Conservation (phyloP, 2,888 invertebrate species). For the Lepidochitona cinerea region DNA sequence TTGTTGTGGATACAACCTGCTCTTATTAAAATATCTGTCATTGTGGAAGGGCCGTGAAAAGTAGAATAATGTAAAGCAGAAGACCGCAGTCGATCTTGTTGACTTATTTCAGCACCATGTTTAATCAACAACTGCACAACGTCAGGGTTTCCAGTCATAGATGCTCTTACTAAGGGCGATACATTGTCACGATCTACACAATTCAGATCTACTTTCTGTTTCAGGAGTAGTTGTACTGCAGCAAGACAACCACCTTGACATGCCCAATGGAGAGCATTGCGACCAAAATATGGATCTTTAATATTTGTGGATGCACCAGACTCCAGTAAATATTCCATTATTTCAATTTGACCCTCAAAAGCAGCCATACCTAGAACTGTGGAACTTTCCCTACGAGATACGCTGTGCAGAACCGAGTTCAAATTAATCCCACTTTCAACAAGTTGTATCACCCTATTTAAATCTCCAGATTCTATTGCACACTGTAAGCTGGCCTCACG, state of each 20-base stretch:
- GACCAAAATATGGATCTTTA: slow-evolving; percentile 38
- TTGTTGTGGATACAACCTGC: slow-evolving; percentile 43
- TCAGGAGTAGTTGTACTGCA: slow-evolving; percentile 28
- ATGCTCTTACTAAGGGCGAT: slow-evolving; percentile 45
- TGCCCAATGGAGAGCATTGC: slow-evolving; percentile 53
- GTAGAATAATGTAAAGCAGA: slow-evolving; percentile 49
- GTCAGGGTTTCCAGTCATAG: slow-evolving; percentile 30
- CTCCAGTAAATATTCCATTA: slow-evolving; percentile 36
- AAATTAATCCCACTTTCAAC: slow-evolving; percentile 42
- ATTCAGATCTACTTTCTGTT: slow-evolving; percentile 41
- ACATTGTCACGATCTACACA: slow-evolving; percentile 44
- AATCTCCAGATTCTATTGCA: slow-evolving; percentile 40
- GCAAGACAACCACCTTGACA: slow-evolving; percentile 35
- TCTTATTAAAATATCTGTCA: slow-evolving; percentile 31
- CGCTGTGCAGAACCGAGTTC: slow-evolving; percentile 43
- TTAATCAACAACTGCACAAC: slow-evolving; percentile 36
- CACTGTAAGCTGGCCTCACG: slow-evolving; percentile 17
- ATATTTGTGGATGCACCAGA: slow-evolving; percentile 38
- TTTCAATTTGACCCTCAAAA: slow-evolving; percentile 37
- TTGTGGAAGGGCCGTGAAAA: slow-evolving; percentile 29
- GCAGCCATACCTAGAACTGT: slow-evolving; percentile 47
- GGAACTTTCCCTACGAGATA: slow-evolving; percentile 39
- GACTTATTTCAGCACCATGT: slow-evolving; percentile 38
- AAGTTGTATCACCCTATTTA: slow-evolving; percentile 35
- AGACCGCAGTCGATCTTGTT: slow-evolving; percentile 37